Conservation (phyloP, 2,888 invertebrate genomes). For the Cremastobaeus sp. region DNA sequence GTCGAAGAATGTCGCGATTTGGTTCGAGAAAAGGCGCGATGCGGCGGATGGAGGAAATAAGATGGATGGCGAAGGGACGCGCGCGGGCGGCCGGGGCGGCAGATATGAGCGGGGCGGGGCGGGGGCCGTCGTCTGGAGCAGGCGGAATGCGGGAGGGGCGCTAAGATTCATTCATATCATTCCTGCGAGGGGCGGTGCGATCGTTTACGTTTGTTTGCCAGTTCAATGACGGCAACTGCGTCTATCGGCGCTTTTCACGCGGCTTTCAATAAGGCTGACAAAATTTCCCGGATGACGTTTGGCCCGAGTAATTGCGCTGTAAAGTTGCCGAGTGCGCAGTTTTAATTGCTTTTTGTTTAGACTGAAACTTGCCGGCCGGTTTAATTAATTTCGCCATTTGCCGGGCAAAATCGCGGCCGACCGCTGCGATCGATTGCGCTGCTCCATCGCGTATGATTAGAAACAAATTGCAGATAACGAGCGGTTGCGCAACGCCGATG, state of each 20-base stretch:
- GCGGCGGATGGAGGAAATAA: too few species aligned
- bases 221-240: slow-evolving; percentile 48
- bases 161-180: slow-evolving; percentile 56
- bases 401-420: too few species aligned
- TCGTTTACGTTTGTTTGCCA: slow-evolving; percentile 56
- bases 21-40: background rate
- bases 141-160: slow-evolving; percentile 74
- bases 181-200: slow-evolving; percentile 53
- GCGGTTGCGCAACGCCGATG: slow-evolving; percentile 29
- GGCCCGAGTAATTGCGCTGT: too few species aligned
- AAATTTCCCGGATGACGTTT: too few species aligned
- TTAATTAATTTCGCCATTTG: too few species aligned
- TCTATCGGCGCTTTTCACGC: too few species aligned
- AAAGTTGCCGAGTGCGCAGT: too few species aligned
- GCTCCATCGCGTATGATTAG: slow-evolving; percentile 30
- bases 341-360: too few species aligned
- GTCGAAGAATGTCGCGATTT: too few species aligned
- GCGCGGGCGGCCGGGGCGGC: slow-evolving; percentile 12
- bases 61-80: too few species aligned
- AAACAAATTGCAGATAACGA: slow-evolving; percentile 39
- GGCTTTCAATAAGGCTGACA: slow-evolving; percentile 5
- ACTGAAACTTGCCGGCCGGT: too few species aligned
- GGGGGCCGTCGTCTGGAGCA: slow-evolving; percentile 70
- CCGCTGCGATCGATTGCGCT: slow-evolving; percentile 1
- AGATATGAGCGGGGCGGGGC: slow-evolving; percentile 11